phyloP scores from a whole-genome alignment of 2,113 vertebrate genomes.

The Engraulis encrasicolus region DNA sequence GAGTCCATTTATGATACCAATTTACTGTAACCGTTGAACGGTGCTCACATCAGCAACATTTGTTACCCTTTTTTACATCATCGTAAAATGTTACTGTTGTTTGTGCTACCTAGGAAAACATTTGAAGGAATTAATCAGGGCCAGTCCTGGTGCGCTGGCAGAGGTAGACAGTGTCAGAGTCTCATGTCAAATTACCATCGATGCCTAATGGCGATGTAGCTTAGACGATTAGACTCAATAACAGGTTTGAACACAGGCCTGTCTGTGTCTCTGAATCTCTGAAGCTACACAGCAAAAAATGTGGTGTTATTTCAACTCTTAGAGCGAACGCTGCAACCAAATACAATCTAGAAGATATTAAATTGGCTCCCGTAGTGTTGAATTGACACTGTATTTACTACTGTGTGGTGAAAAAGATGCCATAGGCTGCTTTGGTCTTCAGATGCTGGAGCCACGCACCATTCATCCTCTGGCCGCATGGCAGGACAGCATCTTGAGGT shows the following conservation, averaged over 20 bases:
- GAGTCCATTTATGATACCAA: background rate
- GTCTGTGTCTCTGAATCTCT: too few species aligned
- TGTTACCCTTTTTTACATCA: background rate
- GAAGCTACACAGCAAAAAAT: too few species aligned
- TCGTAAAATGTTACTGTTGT: background rate
- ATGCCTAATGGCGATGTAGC: background rate
- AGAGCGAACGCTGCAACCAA: too few species aligned
- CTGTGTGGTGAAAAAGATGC: too few species aligned
- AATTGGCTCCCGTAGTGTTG: too few species aligned
- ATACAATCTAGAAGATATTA: too few species aligned
- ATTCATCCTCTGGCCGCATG: conserved; percentile 32
- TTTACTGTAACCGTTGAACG: background rate
- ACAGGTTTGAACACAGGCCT: background rate
- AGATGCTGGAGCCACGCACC: background rate
- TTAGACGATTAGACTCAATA: background rate
- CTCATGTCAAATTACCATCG: background rate
- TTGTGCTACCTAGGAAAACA: background rate
- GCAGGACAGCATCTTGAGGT: background rate
- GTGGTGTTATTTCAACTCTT: too few species aligned
- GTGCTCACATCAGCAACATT: conserved; percentile 19
- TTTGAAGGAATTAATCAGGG: background rate
- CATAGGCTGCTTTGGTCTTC: too few species aligned
- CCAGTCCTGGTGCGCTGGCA: background rate
- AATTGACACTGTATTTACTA: too few species aligned
- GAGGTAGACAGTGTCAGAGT: too few species aligned